Conservation (phyloP, 1,140 invertebrate species). For the Atta cephalotes region DNA sequence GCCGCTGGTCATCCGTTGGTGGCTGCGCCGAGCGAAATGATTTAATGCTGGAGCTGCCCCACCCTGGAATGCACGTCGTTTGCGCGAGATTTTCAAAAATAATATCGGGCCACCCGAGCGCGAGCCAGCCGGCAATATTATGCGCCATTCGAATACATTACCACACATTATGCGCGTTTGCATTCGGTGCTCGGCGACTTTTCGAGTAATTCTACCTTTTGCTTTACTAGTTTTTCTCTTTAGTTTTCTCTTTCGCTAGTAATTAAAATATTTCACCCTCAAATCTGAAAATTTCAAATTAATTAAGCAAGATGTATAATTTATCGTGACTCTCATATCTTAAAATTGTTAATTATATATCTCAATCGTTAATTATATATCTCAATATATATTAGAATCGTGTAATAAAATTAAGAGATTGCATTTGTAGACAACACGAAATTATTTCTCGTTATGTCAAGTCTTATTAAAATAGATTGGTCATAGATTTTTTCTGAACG, state of each 20-base stretch:
- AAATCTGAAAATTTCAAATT: neutral
- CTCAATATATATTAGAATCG: neutral
- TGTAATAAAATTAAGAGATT: neutral
- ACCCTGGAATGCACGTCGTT: slow-evolving; percentile 85
- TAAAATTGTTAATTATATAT: slow-evolving; percentile 9
- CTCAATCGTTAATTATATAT: neutral
- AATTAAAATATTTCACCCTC: neutral
- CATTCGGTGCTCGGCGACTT: slow-evolving; percentile 7
- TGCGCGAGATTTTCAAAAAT: slow-evolving; percentile 84
- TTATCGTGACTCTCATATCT: neutral
- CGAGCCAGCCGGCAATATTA: slow-evolving; percentile 64
- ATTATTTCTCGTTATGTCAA: slow-evolving; percentile 1
- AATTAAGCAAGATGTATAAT: neutral
- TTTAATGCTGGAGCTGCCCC: slow-evolving; percentile 80
- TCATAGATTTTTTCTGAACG: neutral
- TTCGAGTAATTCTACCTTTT: slow-evolving; percentile 1
- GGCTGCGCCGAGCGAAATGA: slow-evolving; percentile 65
- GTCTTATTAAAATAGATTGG: slow-evolving; percentile 24
- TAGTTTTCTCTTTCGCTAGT: neutral
- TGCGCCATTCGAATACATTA: slow-evolving; percentile 54
- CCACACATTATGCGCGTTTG: slow-evolving; percentile 19
- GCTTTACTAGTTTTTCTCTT: neutral
- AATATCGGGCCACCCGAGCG: slow-evolving; percentile 78
- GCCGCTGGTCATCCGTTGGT: slow-evolving; percentile 67
- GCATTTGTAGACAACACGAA: neutral